phyloP scores from a whole-genome alignment of 2,113 vertebrate species.

The Prochilodus magdalenae region DNA sequence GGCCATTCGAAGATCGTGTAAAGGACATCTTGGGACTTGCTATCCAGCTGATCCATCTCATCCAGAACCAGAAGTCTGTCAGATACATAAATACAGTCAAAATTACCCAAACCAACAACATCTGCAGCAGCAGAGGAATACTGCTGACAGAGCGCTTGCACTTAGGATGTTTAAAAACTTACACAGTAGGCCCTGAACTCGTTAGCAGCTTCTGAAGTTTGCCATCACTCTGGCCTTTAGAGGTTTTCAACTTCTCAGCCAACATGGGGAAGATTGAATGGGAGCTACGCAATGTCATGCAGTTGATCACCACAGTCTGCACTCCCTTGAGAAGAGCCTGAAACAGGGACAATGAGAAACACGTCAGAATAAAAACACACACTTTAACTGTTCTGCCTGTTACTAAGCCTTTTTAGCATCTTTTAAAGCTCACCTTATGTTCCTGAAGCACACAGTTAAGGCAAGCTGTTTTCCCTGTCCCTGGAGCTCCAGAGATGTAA shows the following conservation, averaged over 20 bases:
- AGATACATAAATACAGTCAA: conserved; percentile 16
- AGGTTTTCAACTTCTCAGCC: conserved; percentile 77
- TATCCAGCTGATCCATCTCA: conserved; percentile 97
- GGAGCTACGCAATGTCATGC: conserved; percentile 89
- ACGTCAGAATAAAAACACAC: too few species aligned
- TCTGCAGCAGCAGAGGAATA: background rate
- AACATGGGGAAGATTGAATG: conserved; percentile 85
- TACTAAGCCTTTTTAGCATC: background rate
- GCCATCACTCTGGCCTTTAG: conserved; percentile 59
- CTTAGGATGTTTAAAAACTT: too few species aligned
- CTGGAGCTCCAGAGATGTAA: conserved; percentile 92
- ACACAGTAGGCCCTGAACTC: conserved; percentile 83
- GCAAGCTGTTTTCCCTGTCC: conserved; percentile 93
- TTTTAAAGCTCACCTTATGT: conserved; percentile 76
- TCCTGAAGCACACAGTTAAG: conserved; percentile 86
- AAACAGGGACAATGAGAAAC: background rate
- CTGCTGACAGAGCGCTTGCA: too few species aligned
- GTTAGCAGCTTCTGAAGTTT: conserved; percentile 83
- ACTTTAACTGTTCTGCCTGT: too few species aligned
- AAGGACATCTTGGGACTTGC: conserved; percentile 91
- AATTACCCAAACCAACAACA: background rate
- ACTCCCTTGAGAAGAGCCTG: conserved; percentile 79
- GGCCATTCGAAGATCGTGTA: conserved; percentile 98
- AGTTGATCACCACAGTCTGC: conserved; percentile 85
- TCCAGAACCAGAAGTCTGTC: conserved; percentile 90